Base-by-base conservation (phyloP, 2,888 invertebrate species). In the Mechanitis messenoides region DNA sequence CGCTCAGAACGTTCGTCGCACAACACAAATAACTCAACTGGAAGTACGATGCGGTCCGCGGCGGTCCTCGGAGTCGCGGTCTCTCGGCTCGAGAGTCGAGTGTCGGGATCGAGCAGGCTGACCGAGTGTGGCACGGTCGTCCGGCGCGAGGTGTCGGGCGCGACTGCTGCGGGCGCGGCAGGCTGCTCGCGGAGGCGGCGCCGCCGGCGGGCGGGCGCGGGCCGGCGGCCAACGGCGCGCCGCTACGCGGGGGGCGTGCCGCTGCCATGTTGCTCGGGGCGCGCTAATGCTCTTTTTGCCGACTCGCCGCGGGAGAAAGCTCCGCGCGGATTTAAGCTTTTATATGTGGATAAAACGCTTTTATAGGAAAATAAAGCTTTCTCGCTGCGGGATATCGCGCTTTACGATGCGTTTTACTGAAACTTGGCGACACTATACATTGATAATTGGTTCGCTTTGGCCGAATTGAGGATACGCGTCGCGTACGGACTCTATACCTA, bases 301-400 rank as follows among this genome's bases (percentile, higher is more conserved):
- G 77, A 79, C 77, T 79, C 78, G 82, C 81, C 83, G 80, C 83
- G 80, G 80, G 87, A 85, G 88, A 89, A 88, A 89, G 89, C 88
- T 87, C 85, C 79, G 81, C 83, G 83, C 84, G 87, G 89, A 89
- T 89, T 88, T 88, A 86, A 89, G 89, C 88, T 89, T 89, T 89
- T 89, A 88, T 87, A 86, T 85, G 87, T 87, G 87, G 85, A 88
- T 89, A 87, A 89, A 89, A 87, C 87, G 89, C 87, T 88, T 88
- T 89, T 87, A 90, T 87, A 81, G 85, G 83, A 87, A 87, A 85
- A 89, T 89, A 88, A 89, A 89, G 84, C 83, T 86, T 87, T 87
- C 85, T 83, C 85, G 82, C 87, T 78, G 87, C 85, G 87, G 87
- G 83, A 85, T 87, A 83, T 88, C 84, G 79, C 85, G 84, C 84